Conservation (phyloP, 2,113 vertebrate genomes). For the Hemibagrus wyckioides region DNA sequence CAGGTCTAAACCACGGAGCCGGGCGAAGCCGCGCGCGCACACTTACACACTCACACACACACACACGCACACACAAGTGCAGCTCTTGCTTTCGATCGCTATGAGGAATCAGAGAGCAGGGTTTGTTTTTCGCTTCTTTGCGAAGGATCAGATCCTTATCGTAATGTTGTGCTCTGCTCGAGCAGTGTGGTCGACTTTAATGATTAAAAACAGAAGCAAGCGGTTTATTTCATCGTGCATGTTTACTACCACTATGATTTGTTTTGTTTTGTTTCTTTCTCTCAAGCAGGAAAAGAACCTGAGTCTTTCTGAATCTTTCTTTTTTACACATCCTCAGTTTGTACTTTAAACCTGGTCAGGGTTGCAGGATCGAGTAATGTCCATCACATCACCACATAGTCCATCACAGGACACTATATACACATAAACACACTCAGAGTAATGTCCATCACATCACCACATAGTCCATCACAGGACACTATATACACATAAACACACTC, state of each 20-base stretch:
- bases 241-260: not conserved
- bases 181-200: not conserved
- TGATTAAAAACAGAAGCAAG: not conserved
- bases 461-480: not conserved
- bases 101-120: slow-evolving; percentile 66
- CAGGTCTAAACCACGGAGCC: slow-evolving; percentile 59
- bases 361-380: not conserved
- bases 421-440: not conserved
- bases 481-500: not conserved
- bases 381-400: not conserved
- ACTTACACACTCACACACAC: not conserved
- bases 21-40: not conserved
- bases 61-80: slow-evolving; percentile 29
- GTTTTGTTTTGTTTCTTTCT: too few relatives aligned
- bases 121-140: slow-evolving; percentile 50
- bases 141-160: slow-evolving; percentile 42
- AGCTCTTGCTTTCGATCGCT: slow-evolving; percentile 62
- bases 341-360: not conserved
- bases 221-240: not conserved
- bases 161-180: not conserved
- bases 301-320: not conserved
- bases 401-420: not conserved
- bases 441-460: too few relatives aligned
- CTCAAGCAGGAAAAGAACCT: not conserved
- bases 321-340: not conserved